A percentile compares a stretch with the other conserved stretches of the same genome.
Evolutionary conservation across 2,113 vertebrate species (phyloP).

Genomic region (Lepisosteus osseus): DNA sequence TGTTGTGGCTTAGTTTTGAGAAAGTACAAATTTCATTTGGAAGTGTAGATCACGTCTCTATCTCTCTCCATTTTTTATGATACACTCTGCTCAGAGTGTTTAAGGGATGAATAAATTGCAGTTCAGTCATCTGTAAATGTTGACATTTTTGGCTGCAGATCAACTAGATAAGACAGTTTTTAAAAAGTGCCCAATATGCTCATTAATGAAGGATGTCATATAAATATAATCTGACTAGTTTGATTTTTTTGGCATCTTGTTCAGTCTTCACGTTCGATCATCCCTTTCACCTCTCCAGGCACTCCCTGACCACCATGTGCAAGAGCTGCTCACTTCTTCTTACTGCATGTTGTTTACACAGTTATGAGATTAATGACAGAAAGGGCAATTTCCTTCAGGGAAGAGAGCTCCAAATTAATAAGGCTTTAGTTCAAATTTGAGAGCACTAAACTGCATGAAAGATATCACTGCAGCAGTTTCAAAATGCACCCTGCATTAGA

Average conservation of each 20-base stretch:
- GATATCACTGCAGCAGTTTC: no score
- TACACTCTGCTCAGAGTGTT: no score
- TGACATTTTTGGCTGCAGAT: slow-evolving; percentile 54
- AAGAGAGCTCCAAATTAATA: no score
- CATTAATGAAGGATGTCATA: slow-evolving; percentile 60
- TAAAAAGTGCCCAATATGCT: slow-evolving; percentile 68
- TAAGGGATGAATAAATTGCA: slow-evolving; percentile 33
- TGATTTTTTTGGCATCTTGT: slow-evolving; percentile 5
- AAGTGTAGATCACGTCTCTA: no score
- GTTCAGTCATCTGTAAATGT: slow-evolving; percentile 56
- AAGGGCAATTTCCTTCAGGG: not conserved
- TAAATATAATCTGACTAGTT: slow-evolving; percentile 40
- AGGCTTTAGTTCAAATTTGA: no score
- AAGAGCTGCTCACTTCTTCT: not conserved
- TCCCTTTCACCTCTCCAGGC: not conserved
- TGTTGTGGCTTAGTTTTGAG: no score
- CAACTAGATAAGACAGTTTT: slow-evolving; percentile 59
- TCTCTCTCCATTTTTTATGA: no score
- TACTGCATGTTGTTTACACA: no score
- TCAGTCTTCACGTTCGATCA: slow-evolving; percentile 16
- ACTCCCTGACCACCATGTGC: not conserved
- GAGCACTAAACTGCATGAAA: no score
- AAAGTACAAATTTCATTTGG: no score
- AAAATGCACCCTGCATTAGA: no score
- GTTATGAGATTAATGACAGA: not conserved